Base-by-base conservation (phyloP, 2,113 vertebrate species). In the Copsychus sechellarum region DNA sequence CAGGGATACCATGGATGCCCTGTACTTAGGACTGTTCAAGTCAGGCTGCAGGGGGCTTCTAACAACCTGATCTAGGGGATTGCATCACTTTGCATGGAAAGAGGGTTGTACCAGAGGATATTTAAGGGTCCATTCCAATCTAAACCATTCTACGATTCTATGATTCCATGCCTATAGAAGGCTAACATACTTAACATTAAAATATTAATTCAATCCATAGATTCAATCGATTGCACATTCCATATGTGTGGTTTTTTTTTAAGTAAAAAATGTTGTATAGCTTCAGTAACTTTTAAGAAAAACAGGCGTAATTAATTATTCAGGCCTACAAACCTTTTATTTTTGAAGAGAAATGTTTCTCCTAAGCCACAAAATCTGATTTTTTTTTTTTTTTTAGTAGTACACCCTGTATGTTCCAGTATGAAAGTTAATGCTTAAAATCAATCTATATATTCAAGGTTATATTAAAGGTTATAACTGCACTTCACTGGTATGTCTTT, bases 391-490 rank as follows among this genome's bases (percentile, higher is more conserved):
- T 47, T 22, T 86, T 28, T 5, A 47, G 4, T 74, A 48, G 14
- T n/a, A 36, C 2, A 9, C 22, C 3, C 16, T 58, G 3, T 64
- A 54, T 26, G 3, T 28, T 42, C 0, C 0, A 85, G 5, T 57
- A 42, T 64, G 19, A 71, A 60, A 80, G 6, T 1, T 65, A 51
- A 56, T 56, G 3, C 1, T 67, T 80, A 33, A 25, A 83, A 34
- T 42, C 38, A 53, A 33, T 56, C 26, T 64, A 11, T 11, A 11
- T 48, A 38, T 51, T 50, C 22, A 83, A 89, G 58, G 3, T 4
- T 36, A 28, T 60, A 36, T 71, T 72, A 64, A 76, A 81, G 5
- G 1, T 31, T 67, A 5, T 19, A 57, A 22, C 6, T 62, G 3
- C 3, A 45, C 33, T 73, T 85, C 31, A 34, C 6, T 71, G 7